phyloP scores from a whole-genome alignment of 2,888 invertebrate genomes.

The Helicoverpa assulta region DNA sequence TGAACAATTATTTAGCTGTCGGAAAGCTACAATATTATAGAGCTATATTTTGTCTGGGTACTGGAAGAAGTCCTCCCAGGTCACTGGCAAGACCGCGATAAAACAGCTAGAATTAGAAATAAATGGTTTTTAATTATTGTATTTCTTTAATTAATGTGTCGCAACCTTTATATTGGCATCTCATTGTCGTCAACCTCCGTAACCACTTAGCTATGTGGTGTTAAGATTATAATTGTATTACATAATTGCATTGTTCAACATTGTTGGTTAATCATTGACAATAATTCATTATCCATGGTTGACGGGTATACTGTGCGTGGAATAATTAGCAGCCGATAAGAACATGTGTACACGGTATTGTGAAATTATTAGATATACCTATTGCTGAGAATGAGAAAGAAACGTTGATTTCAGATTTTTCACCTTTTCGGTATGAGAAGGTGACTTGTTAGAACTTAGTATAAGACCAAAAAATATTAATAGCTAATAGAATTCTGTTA shows the following conservation, averaged over 20 bases:
- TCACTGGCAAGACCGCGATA: too few relatives aligned
- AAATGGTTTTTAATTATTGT: too few relatives aligned
- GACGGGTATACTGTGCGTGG: conserved; percentile 23
- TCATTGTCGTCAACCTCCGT: conserved; percentile 15
- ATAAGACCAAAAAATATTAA: too few relatives aligned
- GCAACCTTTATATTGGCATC: conserved; percentile 1
- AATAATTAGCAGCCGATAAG: conserved; percentile 36
- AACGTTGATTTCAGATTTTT: too few relatives aligned
- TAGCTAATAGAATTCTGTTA: too few relatives aligned
- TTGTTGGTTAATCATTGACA: conserved; percentile 19
- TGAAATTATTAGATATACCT: conserved; percentile 1
- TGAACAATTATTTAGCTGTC: too few relatives aligned
- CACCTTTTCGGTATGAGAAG: not conserved
- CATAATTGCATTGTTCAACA: conserved; percentile 40
- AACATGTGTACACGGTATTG: conserved; percentile 22
- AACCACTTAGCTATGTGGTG: conserved; percentile 8
- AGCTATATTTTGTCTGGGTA: too few relatives aligned
- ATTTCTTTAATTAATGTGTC: not conserved
- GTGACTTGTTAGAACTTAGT: too few relatives aligned
- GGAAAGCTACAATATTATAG: too few relatives aligned
- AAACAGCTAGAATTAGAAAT: too few relatives aligned
- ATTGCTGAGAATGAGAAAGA: not conserved
- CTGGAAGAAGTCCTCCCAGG: too few relatives aligned
- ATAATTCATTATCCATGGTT: conserved; percentile 33
- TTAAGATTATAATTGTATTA: conserved; percentile 33